These are phyloP conservation scores for Protonibea diacanthus DNA, from an alignment of 2,797 vertebrate species.

Conservation along the genomic window DNA sequence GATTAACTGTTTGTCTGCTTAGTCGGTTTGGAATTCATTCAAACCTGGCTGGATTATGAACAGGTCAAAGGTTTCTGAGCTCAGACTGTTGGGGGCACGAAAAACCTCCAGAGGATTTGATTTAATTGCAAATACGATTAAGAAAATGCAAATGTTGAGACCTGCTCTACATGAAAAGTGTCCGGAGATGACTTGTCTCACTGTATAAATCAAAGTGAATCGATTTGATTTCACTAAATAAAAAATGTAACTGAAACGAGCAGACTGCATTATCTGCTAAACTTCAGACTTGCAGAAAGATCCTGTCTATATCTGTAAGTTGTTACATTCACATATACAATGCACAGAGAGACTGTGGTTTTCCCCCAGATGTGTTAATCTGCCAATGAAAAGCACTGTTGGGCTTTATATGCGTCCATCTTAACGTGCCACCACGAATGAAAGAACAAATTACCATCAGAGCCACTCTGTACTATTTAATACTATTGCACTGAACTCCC, in stretches of 20 bases:
- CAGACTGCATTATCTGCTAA: background rate
- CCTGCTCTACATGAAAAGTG: too few species aligned
- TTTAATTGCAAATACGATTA: background rate
- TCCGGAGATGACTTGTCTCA: too few species aligned
- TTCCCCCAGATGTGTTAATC: too few species aligned
- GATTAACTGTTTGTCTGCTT: background rate
- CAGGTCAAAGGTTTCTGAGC: background rate
- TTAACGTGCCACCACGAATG: background rate
- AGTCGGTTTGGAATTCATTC: background rate
- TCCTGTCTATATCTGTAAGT: too few species aligned
- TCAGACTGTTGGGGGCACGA: background rate
- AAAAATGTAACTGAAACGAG: background rate
- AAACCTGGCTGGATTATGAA: background rate
- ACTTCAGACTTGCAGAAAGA: background rate
- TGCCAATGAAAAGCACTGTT: too few species aligned
- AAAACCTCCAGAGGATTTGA: too few species aligned
- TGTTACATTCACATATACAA: too few species aligned
- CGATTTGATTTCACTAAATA: background rate
- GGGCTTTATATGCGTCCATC: too few species aligned
- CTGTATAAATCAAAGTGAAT: too few species aligned
- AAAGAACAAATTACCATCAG: background rate
- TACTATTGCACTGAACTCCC: too few species aligned
- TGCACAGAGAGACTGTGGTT: too few species aligned
- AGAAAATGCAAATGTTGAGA: background rate
- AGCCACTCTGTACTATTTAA: too few species aligned